phyloP scores from a whole-genome alignment of 2,113 vertebrate species.

The Gymnarchus niloticus region DNA sequence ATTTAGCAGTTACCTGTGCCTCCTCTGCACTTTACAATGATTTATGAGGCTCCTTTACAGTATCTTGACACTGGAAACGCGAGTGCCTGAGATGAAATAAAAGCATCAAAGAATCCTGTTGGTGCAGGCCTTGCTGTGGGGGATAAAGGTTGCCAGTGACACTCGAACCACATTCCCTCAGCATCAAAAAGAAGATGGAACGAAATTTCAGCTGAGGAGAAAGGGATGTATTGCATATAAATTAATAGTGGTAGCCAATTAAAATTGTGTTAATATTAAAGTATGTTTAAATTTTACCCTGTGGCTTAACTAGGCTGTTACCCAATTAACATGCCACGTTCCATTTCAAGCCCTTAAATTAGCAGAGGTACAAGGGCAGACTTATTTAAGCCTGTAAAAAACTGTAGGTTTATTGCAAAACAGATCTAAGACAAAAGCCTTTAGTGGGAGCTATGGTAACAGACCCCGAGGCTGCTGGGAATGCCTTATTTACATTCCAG shows the following conservation, averaged over 20 bases:
- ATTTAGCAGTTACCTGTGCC: not conserved
- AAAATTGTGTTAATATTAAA: conserved; percentile 2
- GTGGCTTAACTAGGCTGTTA: not conserved
- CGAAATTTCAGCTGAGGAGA: not conserved
- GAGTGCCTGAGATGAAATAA: not conserved
- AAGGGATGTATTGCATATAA: not conserved
- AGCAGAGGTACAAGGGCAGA: not conserved
- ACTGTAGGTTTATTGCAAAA: conserved; percentile 47
- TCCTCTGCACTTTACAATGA: not conserved
- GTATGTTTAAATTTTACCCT: not conserved
- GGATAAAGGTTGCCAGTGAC: not conserved
- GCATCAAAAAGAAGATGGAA: not conserved
- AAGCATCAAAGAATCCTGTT: not conserved
- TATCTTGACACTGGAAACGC: not conserved
- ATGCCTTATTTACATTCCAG: conserved; percentile 54
- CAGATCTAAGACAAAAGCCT: conserved; percentile 37
- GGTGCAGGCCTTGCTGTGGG: not conserved
- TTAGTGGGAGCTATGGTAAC: conserved; percentile 34
- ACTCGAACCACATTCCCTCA: not conserved
- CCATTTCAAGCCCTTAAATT: not conserved
- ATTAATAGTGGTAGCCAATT: not conserved
- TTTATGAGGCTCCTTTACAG: not conserved
- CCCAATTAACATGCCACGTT: not conserved
- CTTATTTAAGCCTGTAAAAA: conserved; percentile 4
- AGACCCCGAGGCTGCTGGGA: conserved; percentile 41